phyloP scores from a whole-genome alignment of 2,888 invertebrate species.

The Scaptomyza caliginosa region DNA sequence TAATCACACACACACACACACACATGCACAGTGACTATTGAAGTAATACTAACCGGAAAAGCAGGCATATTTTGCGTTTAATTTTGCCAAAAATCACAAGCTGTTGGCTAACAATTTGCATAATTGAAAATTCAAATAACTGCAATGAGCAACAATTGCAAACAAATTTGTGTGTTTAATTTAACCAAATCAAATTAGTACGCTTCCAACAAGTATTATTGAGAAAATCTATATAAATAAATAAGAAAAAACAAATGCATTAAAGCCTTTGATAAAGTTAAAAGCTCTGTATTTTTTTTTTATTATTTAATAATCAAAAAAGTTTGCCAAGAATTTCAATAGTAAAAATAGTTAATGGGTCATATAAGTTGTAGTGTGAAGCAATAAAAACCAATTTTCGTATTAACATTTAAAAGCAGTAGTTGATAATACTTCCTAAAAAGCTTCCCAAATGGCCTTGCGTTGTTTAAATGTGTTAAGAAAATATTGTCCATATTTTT shows the following conservation, averaged over 20 bases:
- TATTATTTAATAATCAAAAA: not conserved
- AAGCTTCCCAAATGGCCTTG: too few species aligned
- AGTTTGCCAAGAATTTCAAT: not conserved
- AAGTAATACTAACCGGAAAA: constrained; percentile 18
- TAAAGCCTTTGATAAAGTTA: not conserved
- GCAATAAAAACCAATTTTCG: too few species aligned
- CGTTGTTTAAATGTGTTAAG: too few species aligned
- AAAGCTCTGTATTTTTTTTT: not conserved
- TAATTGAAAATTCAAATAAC: constrained; percentile 59
- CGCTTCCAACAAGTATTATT: not conserved
- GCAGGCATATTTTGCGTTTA: constrained; percentile 54
- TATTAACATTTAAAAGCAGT: too few species aligned
- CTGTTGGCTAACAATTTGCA: constrained; percentile 52
- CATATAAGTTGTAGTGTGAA: too few species aligned
- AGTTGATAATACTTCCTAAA: too few species aligned
- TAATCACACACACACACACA: constrained; percentile 19
- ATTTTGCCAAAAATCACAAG: constrained; percentile 53
- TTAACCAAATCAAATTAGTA: not conserved
- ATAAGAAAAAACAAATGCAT: not conserved
- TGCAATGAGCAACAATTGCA: constrained; percentile 1
- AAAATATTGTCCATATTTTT: too few species aligned
- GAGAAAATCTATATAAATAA: too few species aligned
- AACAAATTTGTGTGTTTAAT: not conserved
- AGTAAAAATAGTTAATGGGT: too few species aligned
- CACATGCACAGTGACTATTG: not conserved